Percentiles rank a stretch among this genome's conserved stretches.
Evolutionary conservation across 1,140 invertebrate species (phyloP).

Genomic region (Drosophila lacertosa): DNA sequence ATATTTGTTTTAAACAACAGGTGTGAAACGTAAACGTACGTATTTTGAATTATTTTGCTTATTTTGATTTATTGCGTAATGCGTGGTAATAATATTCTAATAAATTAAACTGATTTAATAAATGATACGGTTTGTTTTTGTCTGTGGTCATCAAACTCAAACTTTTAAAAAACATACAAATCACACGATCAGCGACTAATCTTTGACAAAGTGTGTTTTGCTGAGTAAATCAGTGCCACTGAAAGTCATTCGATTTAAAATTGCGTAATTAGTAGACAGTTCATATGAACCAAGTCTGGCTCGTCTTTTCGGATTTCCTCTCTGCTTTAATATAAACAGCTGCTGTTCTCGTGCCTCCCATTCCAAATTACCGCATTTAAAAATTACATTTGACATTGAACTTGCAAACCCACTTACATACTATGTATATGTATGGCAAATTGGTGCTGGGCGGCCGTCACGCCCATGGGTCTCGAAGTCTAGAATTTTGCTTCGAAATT

Average conservation of each 20-base stretch:
- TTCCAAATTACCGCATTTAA: not conserved
- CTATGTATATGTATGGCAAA: slow-evolving; percentile 35
- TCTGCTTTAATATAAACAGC: not conserved
- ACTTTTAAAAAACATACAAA: too few species aligned
- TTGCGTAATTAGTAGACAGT: slow-evolving; percentile 39
- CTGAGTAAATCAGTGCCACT: slow-evolving; percentile 13
- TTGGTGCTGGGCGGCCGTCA: slow-evolving; percentile 18
- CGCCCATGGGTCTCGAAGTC: not conserved
- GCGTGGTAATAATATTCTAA: too few species aligned
- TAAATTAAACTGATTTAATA: too few species aligned
- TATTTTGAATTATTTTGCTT: too few species aligned
- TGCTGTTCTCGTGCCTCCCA: slow-evolving; percentile 13
- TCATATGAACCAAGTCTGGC: slow-evolving; percentile 16
- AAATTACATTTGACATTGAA: slow-evolving; percentile 62
- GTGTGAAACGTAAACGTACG: too few species aligned
- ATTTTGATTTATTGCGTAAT: too few species aligned
- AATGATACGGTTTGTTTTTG: too few species aligned
- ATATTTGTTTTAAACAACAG: too few species aligned
- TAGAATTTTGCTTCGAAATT: not conserved
- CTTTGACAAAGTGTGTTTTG: not conserved
- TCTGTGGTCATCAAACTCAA: too few species aligned
- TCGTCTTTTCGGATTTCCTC: not conserved
- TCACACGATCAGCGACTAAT: slow-evolving; percentile 7
- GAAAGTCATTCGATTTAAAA: slow-evolving; percentile 57
- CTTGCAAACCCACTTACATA: slow-evolving; percentile 39